Conservation (phyloP, 2,113 vertebrate species). For the Helogale parvula region DNA sequence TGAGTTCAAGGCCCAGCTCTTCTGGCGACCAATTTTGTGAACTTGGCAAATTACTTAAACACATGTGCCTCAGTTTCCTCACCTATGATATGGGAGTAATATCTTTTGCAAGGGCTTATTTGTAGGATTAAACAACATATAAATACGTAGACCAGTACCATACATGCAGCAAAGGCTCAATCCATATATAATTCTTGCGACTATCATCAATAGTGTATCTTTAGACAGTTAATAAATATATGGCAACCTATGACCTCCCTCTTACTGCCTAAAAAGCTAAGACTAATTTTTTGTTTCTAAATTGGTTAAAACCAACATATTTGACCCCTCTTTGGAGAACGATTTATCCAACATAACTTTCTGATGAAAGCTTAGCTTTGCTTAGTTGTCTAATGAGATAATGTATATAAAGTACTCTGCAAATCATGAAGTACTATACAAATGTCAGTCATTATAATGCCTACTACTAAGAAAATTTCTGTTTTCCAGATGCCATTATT, state of each 20-base stretch:
- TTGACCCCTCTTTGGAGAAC: neutral
- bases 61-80: neutral
- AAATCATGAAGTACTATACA: neutral
- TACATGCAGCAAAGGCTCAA: neutral
- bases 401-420: neutral
- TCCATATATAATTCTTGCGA: neutral
- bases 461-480: conserved; percentile 6
- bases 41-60: neutral
- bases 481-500: conserved; percentile 36
- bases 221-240: neutral
- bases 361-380: conserved; percentile 23
- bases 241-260: neutral
- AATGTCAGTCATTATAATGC: neutral
- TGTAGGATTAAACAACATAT: neutral
- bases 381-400: conserved; percentile 23
- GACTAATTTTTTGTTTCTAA: conserved; percentile 1
- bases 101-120: neutral
- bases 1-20: neutral
- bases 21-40: neutral
- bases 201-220: neutral
- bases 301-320: neutral
- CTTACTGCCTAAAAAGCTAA: neutral
- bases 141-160: neutral
- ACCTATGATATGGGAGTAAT: neutral
- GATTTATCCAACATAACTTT: conserved; percentile 9